phyloP scores from a whole-genome alignment of 2,888 invertebrate species.

The Drosophila formosana region DNA sequence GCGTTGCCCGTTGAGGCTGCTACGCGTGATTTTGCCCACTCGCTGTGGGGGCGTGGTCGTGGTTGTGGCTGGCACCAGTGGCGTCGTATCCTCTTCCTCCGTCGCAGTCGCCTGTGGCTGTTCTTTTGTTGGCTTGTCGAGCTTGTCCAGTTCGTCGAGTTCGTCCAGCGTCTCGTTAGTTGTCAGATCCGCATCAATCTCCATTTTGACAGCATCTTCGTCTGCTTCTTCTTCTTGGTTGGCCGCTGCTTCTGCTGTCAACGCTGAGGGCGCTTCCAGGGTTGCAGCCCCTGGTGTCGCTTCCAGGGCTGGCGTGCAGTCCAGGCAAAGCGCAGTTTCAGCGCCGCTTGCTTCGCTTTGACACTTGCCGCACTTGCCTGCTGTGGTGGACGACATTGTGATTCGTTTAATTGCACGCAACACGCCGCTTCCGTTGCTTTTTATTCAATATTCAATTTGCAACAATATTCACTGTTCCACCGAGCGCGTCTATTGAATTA shows the following conservation, averaged over 20 bases:
- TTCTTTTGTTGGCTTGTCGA: constrained; percentile 11
- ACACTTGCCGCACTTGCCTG: constrained; percentile 40
- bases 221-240: too few species aligned
- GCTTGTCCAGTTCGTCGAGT: constrained; percentile 36
- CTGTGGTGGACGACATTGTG: constrained; percentile 29
- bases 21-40: constrained; percentile 55
- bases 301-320: constrained; percentile 15
- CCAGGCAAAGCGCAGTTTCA: constrained; percentile 10
- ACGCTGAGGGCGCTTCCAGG: too few species aligned
- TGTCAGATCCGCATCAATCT: constrained; percentile 55
- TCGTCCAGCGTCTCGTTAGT: constrained; percentile 55
- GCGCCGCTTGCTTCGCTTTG: constrained; percentile 9
- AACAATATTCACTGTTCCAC: not conserved
- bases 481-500: constrained; percentile 31
- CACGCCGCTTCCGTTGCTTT: not conserved
- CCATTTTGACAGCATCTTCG: constrained; percentile 33
- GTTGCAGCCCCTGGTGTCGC: not conserved
- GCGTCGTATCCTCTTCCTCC: not conserved
- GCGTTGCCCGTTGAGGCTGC: constrained; percentile 59
- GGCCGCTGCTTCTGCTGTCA: too few species aligned
- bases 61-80: not conserved
- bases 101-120: not conserved
- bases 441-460: not conserved
- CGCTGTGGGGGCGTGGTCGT: constrained; percentile 20
- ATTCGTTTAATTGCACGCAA: not conserved